Conservation (phyloP, 2,113 vertebrate genomes). For the Mormoops blainvillei region DNA sequence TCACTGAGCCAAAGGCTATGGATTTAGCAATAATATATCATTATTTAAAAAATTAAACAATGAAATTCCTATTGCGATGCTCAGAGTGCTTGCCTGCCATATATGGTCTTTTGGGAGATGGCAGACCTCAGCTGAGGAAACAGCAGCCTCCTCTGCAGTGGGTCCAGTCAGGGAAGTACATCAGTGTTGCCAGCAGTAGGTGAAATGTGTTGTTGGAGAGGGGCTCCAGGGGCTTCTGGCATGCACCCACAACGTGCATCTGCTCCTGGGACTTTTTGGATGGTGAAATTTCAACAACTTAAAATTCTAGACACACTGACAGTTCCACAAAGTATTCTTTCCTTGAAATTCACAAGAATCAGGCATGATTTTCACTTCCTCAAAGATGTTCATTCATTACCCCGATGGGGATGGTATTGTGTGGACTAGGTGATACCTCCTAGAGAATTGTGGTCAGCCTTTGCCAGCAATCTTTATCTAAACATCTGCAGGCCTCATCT, state of each 20-base stretch:
- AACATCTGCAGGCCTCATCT: neutral
- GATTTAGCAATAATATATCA: neutral
- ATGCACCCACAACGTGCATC: neutral
- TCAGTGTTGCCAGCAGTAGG: neutral
- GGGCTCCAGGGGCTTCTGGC: neutral
- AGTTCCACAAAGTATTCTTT: neutral
- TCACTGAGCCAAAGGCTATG: neutral
- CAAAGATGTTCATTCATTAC: rapidly evolving
- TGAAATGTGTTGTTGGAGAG: too few relatives aligned
- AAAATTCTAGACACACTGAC: too few relatives aligned
- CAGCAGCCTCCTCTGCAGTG: neutral
- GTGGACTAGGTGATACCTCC: neutral
- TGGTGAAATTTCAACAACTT: too few relatives aligned
- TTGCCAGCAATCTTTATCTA: too few relatives aligned
- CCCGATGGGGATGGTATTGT: rapidly evolving
- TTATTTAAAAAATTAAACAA: neutral
- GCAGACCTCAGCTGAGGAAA: neutral
- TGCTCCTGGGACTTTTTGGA: neutral
- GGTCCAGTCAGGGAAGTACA: rapidly evolving
- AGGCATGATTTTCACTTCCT: neutral
- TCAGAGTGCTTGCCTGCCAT: neutral
- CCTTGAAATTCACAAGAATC: neutral
- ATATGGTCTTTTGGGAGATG: rapidly evolving
- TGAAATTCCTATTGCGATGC: neutral
- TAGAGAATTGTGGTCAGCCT: neutral